These are phyloP conservation scores for Azorinus chamasolen DNA, from an alignment of 2,888 invertebrate species.

Conservation along the genomic window DNA sequence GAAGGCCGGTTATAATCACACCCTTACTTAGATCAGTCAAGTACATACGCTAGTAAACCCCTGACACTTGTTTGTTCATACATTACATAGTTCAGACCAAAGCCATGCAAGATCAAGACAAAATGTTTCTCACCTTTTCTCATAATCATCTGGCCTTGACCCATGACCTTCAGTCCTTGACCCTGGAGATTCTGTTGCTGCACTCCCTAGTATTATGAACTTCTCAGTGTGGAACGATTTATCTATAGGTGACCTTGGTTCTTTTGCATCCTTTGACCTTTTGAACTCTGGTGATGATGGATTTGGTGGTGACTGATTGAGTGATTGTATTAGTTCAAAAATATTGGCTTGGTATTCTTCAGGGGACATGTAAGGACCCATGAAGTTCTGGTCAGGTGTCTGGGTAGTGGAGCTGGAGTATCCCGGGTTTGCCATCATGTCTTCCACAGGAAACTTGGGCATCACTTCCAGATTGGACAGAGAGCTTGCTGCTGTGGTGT, in stretches of 20 bases:
- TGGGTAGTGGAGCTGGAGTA: constrained; percentile 41
- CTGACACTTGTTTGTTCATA: no score
- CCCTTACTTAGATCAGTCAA: no score
- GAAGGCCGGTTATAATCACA: no score
- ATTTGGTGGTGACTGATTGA: constrained; percentile 60
- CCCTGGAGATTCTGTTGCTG: constrained; percentile 18
- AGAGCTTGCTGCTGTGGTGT: constrained; percentile 50
- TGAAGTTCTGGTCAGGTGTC: constrained; percentile 33
- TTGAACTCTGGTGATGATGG: constrained; percentile 56
- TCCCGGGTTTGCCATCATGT: constrained; percentile 32
- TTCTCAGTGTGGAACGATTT: constrained; percentile 55
- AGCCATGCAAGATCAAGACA: no score
- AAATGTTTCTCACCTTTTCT: constrained; percentile 45
- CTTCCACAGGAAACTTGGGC: constrained; percentile 45
- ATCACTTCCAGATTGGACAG: constrained; percentile 45
- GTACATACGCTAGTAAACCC: no score
- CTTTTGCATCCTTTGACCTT: constrained; percentile 39
- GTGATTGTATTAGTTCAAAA: constrained; percentile 60
- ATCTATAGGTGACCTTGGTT: constrained; percentile 6
- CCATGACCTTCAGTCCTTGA: constrained; percentile 18
- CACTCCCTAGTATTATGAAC: constrained; percentile 54
- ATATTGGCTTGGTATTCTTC: constrained; percentile 66
- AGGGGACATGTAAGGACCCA: constrained; percentile 60
- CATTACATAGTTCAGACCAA: no score
- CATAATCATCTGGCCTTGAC: constrained; percentile 17